phyloP scores from a whole-genome alignment of 2,113 vertebrate genomes.

The Marcusenius ussheri region DNA sequence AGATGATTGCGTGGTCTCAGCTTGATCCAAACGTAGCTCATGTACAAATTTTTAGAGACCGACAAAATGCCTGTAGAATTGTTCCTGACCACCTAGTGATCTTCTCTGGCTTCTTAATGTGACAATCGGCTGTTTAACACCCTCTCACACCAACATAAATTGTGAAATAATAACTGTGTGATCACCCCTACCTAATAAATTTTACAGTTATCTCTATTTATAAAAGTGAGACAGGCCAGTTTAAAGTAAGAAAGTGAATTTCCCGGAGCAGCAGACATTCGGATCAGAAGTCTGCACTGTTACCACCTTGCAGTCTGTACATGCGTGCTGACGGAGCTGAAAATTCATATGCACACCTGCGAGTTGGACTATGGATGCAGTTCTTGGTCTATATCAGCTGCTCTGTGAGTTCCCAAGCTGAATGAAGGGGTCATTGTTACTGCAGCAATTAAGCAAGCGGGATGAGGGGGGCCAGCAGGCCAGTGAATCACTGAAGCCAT shows the following conservation, averaged over 20 bases:
- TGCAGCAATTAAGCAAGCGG: not conserved
- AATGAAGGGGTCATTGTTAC: not conserved
- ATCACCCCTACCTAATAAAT: not conserved
- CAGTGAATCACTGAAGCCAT: not conserved
- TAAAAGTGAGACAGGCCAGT: not conserved
- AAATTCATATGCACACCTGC: not conserved
- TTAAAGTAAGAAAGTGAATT: not conserved
- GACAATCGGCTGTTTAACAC: not conserved
- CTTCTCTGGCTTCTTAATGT: not conserved
- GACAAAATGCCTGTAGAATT: not conserved
- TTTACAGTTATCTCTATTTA: not conserved
- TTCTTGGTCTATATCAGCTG: not conserved
- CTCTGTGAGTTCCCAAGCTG: not conserved
- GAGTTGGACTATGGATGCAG: not conserved
- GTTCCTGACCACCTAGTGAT: not conserved
- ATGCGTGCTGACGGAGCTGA: not conserved
- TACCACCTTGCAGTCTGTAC: not conserved
- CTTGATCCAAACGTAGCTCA: not conserved
- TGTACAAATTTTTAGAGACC: not conserved
- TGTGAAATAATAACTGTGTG: not conserved
- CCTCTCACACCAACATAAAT: not conserved
- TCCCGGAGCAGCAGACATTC: not conserved
- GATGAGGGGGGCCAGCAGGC: not conserved
- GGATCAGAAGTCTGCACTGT: not conserved
- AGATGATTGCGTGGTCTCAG: not conserved